Percentiles rank a stretch among this genome's conserved stretches.
Evolutionary conservation across 1,140 invertebrate genomes (phyloP).

Genomic region (Brachionus plicatilis): DNA sequence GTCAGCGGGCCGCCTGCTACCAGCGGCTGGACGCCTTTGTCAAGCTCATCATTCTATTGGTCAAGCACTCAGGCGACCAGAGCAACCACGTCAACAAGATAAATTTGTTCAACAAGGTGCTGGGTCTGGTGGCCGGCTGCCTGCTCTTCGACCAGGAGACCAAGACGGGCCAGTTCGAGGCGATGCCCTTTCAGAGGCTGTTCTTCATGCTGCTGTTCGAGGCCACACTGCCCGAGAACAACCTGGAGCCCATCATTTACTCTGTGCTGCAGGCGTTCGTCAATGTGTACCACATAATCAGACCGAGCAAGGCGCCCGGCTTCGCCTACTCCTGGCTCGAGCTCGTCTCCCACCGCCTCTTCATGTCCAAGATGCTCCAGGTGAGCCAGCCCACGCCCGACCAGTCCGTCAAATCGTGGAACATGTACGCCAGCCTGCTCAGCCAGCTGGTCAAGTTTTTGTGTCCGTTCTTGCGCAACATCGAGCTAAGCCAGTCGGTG

Average conservation of each 20-base stretch:
- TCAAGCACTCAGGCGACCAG: slow-evolving; percentile 81
- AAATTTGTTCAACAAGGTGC: slow-evolving; percentile 86
- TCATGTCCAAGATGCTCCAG: slow-evolving; percentile 85
- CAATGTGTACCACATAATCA: slow-evolving; percentile 59
- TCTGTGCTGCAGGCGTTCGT: slow-evolving; percentile 57
- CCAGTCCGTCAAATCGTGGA: slow-evolving; percentile 43
- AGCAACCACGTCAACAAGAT: slow-evolving; percentile 77
- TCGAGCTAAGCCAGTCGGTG: slow-evolving; percentile 69
- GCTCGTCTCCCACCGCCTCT: slow-evolving; percentile 87
- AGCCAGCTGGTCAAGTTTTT: slow-evolving; percentile 93
- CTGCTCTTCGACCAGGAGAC: slow-evolving; percentile 88
- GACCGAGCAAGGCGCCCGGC: slow-evolving; percentile 87
- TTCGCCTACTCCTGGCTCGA: slow-evolving; percentile 98
- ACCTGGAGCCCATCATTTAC: slow-evolving; percentile 71
- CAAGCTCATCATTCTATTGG: slow-evolving; percentile 81
- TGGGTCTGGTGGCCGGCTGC: slow-evolving; percentile 90
- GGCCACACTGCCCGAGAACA: slow-evolving; percentile 63
- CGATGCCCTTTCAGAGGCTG: slow-evolving; percentile 91
- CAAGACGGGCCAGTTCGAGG: slow-evolving; percentile 78
- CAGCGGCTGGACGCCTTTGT: slow-evolving; percentile 91
- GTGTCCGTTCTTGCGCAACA: slow-evolving; percentile 90
- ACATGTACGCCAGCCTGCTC: slow-evolving; percentile 72
- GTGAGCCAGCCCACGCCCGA: slow-evolving; percentile 62
- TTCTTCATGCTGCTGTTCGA: slow-evolving; percentile 96
- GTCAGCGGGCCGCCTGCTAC: slow-evolving; percentile 63